Evolutionary conservation across 2,113 vertebrate species (phyloP), one percentile per base, ranked within the genome.

Genomic region (Emydocephalus ijimae): DNA sequence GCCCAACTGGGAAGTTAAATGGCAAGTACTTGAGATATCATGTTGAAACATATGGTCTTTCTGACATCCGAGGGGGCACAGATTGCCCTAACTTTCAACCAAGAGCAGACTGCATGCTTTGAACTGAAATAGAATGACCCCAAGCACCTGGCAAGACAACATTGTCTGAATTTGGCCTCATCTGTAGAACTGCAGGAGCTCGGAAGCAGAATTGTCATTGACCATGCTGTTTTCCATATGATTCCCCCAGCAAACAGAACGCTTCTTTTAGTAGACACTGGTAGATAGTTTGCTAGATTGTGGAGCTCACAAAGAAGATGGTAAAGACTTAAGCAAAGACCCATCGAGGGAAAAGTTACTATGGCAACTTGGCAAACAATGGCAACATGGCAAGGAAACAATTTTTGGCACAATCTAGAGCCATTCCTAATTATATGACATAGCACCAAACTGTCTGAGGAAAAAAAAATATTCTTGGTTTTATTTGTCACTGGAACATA

Each of bases 1-100:
- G 52, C 21, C 39, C 64, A 89, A 43, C 9, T 43, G 64, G 93
- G 90, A 85, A 52, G 90, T 93, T 93, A 91, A 93, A 93, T 89
- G 89, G 85, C 54, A 91, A 54, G 43, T 89, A 89, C 54, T 85
- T 89, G 85, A 91, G 87, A 81, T n/a, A 93, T 93, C 87, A 43
- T 48, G n/a, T 93, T 43, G 59, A 34, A 93, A 89, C 87, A 89
- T 91, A 91, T 89, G 87, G 61, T 89, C 45, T 89, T 91, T 61
- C 24, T 89, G 43, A 61, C 87, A 89, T 85, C 43, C 87, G 64
- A 45, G 87, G 48, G 90, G 87, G 85, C 39, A 61, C 59, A 52
- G 29, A 61, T 91, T 89, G 48, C 29, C 88, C 54, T 39, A 89
- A 85, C 45, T 64, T 91, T 43, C 15, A 21, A 86, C 4, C 34